Evolutionary conservation across 2,797 vertebrate genomes (phyloP), one percentile per base, ranked within the genome.

Genomic region (Columba guinea): DNA sequence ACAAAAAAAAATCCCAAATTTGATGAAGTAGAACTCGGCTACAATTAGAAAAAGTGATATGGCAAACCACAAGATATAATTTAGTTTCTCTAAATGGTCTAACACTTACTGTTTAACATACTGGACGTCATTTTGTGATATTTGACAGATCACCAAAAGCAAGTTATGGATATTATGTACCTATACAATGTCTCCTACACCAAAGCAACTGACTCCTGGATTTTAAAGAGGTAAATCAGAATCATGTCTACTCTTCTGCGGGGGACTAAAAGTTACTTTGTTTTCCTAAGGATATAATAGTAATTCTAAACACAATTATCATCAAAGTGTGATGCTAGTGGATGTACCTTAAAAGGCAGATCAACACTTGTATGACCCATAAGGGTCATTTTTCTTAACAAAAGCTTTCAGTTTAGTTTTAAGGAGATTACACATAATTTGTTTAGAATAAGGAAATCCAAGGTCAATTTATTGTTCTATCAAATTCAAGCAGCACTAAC

Each of bases 231-330:
- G 9, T 39, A 85, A 85, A 22, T 12, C 67, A 51, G 13, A 73
- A 34, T 18, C 18, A 24, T 0, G 7, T 9, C 22, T 34, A 15
- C 4, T 52, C 41, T 73, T 63, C 37, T 44, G 14, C 3, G 1
- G 26, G 71, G 16, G 12, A 59, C 10, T 69, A 18, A 11, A 41
- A 69, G 48, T 12, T 49, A 28, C 0, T 53, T 62, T 56, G 21
- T 23, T 73, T 64, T 82, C n/a, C 24, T 58, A 93, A 86, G 26
- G n/a, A 19, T 26, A 16, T 13, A 85, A 74, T 0, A 63, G 26
- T 22, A 80, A 26, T 30, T 53, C 49, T 37, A 91, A 87, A 37
- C 3, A 11, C 27, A 91, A 55, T 44, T 41, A 49, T 9, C 60
- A 67, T 8, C 21, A 9, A 75, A 58, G 4, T 20, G 26, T 13